Evolutionary conservation across 2,888 invertebrate species (phyloP).

Genomic region (Sphaeridia pumilis): DNA sequence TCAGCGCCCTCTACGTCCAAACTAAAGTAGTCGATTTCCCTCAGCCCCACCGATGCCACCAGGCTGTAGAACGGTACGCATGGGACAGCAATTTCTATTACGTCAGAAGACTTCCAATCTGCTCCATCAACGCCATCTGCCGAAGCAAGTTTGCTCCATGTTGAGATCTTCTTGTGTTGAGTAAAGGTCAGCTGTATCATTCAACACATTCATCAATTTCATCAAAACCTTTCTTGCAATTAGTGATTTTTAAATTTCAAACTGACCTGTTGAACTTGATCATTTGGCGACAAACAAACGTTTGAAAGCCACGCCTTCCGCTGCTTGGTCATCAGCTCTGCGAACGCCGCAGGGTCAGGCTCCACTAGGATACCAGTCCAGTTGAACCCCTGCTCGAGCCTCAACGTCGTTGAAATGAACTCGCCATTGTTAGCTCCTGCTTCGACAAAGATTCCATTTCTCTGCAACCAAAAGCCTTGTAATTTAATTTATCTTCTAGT

Average conservation of each 20-base stretch:
- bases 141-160: background rate
- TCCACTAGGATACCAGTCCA: conserved; percentile 20
- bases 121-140: background rate
- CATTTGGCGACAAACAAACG: conserved; percentile 11
- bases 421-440: conserved; percentile 16
- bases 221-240: too few species aligned
- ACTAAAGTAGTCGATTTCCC: background rate
- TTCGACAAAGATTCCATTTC: conserved; percentile 19
- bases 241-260: background rate
- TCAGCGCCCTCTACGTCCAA: background rate
- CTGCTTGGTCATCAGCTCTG: conserved; percentile 5
- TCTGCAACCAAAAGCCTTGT: background rate
- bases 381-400: conserved; percentile 9
- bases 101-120: background rate
- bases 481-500: background rate
- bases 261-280: conserved; percentile 14
- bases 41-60: background rate
- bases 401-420: conserved; percentile 15
- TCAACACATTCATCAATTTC: background rate
- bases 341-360: conserved; percentile 8
- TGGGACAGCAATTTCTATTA: background rate
- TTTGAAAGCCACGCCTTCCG: conserved; percentile 13
- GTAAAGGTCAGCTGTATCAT: background rate
- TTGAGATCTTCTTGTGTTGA: background rate
- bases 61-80: background rate